A percentile compares a stretch with the other conserved stretches of the same genome.
phyloP scores from a whole-genome alignment of 2,888 invertebrate genomes.

The Hartigia nigra region DNA sequence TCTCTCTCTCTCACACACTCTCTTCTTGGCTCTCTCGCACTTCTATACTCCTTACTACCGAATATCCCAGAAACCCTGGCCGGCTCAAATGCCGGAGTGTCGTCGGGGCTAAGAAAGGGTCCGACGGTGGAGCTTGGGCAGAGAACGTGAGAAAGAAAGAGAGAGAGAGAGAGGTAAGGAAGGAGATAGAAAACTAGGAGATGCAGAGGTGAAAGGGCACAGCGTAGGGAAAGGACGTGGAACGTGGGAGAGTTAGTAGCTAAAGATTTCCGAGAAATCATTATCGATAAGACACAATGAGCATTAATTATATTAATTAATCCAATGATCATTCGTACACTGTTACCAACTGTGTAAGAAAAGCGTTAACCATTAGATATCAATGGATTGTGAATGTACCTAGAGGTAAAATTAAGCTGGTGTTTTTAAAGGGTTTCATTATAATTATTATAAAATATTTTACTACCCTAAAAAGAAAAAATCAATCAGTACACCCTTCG shows the following conservation, averaged over 20 bases:
- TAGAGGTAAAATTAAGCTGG: not conserved
- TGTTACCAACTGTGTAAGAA: not conserved
- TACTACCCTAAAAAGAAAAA: not conserved
- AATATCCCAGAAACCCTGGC: slow-evolving; percentile 55
- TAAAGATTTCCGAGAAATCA: slow-evolving; percentile 42
- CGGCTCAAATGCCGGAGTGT: slow-evolving; percentile 47
- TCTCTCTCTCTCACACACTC: slow-evolving; percentile 17
- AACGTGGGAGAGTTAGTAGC: slow-evolving; percentile 32
- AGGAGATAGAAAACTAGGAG: slow-evolving; percentile 9
- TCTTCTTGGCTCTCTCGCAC: not conserved
- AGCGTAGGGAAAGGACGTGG: slow-evolving; percentile 1
- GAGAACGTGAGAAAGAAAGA: slow-evolving; percentile 10
- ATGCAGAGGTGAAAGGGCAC: slow-evolving; percentile 9
- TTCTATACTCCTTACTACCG: slow-evolving; percentile 19
- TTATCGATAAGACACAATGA: slow-evolving; percentile 47
- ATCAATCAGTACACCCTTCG: not conserved
- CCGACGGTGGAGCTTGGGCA: slow-evolving; percentile 19
- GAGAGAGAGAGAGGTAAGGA: not conserved
- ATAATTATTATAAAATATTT: not conserved
- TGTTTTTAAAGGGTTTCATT: not conserved
- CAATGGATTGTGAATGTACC: not conserved
- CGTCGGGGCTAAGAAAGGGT: slow-evolving; percentile 25
- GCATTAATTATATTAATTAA: slow-evolving; percentile 47
- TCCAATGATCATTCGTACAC: slow-evolving; percentile 15
- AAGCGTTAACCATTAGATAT: not conserved